Evolutionary conservation across 2,888 invertebrate species (phyloP).

Genomic region (Galerucella pusilla): DNA sequence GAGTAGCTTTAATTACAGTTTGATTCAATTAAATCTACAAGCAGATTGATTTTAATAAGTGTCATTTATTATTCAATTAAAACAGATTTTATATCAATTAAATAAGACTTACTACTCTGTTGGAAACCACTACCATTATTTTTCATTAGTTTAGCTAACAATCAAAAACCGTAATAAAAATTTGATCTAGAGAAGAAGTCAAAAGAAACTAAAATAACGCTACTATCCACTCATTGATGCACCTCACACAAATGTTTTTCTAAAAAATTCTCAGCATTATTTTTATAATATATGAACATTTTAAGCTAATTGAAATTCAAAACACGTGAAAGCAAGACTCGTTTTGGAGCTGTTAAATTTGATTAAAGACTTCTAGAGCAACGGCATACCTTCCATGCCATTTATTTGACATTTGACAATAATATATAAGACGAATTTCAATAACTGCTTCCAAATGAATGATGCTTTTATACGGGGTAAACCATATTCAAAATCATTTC

Average conservation of each 20-base stretch:
- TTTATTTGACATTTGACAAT: conserved; percentile 18
- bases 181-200: background rate
- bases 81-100: background rate
- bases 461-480: background rate
- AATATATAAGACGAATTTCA: conserved; percentile 15
- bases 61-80: background rate
- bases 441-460: conserved; percentile 4
- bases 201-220: background rate
- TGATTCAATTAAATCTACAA: no score
- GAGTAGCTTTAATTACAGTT: no score
- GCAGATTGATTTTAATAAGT: no score
- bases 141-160: background rate
- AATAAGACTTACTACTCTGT: background rate
- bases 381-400: conserved; percentile 10
- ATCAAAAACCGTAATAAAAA: background rate
- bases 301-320: conserved; percentile 15
- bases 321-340: conserved; percentile 19
- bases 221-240: background rate
- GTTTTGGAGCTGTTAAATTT: conserved; percentile 20
- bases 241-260: conserved; percentile 1
- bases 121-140: background rate
- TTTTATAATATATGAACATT: conserved; percentile 10
- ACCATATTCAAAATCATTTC: background rate
- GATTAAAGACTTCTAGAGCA: conserved; percentile 17
- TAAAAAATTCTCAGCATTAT: conserved; percentile 17